Evolutionary conservation across 2,888 invertebrate species (phyloP), one percentile per base, ranked within the genome.

Genomic region (Trachelus iudaicus): DNA sequence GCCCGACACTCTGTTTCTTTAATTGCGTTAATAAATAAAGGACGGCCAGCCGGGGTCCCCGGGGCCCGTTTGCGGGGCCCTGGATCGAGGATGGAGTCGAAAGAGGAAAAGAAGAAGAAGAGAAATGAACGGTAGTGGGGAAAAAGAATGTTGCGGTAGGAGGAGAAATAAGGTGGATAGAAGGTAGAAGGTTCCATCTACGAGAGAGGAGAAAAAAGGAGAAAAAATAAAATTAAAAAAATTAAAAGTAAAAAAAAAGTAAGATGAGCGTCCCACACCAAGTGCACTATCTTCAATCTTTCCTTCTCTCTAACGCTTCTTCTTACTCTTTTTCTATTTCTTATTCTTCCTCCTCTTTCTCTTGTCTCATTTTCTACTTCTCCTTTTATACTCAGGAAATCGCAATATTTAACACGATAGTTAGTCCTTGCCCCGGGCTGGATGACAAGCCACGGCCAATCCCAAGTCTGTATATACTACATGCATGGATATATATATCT

Each of bases 21-120:
- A 90, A 90, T 90, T 90, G 90, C 90, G 89, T 90, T 90, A 90
- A 90, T 90, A 90, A 90, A 90, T 90, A 90, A 90, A 90, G 89
- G 87, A 88, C 87, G 87, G 87, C 86, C 87, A 85, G 85, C 81
- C 83, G 82, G 79, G 81, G 81, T 81, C 83, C 69, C 40, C 40
- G 75, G 75, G 74, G 75, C 73, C 75, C 77, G 75, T 74, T 40
- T 74, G 75, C 71, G 75, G 78, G 78, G 71, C 75, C 75, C 75
- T 34, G 69, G 75, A 40, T 33, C 69, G 71, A 40, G 69, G 34
- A 40, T 71, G 77, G 71, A 73, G 73, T 73, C 40, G 71, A 68
- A 75, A 73, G 73, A 76, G 76, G 33, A 75, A 78, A 74, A 34
- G 56, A 76, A 76, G 73, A 37, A 79, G 34, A 76, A 73, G 33